Evolutionary conservation across 2,113 vertebrate genomes (phyloP), one percentile per base, ranked within the genome.

Genomic region (Pelecanoides urinatrix): DNA sequence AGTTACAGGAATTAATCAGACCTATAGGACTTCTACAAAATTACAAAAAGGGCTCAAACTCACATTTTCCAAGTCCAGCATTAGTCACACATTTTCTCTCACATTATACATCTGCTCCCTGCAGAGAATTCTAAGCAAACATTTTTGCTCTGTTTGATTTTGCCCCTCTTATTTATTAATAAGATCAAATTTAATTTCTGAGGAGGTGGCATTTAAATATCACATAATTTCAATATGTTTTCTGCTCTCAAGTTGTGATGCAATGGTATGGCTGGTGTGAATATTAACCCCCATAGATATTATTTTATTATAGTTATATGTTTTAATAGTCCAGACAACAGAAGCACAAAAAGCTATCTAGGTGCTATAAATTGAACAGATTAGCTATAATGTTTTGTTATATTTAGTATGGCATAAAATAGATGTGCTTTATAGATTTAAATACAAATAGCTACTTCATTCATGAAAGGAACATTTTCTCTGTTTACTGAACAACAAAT

Each of bases 361-460:
- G 53, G 12, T 90, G 22, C 50, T 84, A 66, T 81, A 97, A 98
- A 97, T 92, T 86, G 59, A 94, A 82, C 77, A 95, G 88, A 97
- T 92, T 94, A 76, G 49, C 89, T 91, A 58, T 86, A 97, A 88
- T 73, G 80, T 86, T 93, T 92, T 90, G 44, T 90, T 91, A 95
- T 93, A 94, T 91, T 95, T 96, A 97, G 77, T 63, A 92, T 68
- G 16, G 16, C 52, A 92, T 65, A 72, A 95, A 97, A 81, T 87
- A 96, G 32, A 95, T 92, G 26, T 53, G 19, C 36, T 94, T 86
- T 90, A 90, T 27, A 88, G 59, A 90, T 95, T 92, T 94, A 95
- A 97, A 88, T 90, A 79, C 74, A 92, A 96, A 85, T 81, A 91
- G 71, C 32, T 91, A 53, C 29, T 80, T 83, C 34, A 76, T 90